These are phyloP conservation scores for Chaetophractus vellerosus DNA, from an alignment of 2,797 vertebrate species.

Conservation along the genomic window DNA sequence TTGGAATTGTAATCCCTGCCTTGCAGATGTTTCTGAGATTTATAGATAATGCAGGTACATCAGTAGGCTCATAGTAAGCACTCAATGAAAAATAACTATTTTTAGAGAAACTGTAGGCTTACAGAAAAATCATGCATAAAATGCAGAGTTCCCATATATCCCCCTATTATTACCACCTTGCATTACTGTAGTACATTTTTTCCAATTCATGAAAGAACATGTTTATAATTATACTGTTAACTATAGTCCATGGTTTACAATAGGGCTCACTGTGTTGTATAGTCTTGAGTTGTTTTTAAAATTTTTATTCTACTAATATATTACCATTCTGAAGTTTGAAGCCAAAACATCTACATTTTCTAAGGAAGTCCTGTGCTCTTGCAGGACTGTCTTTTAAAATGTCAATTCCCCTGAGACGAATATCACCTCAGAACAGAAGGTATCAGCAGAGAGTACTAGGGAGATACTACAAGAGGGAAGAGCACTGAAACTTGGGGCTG, in stretches of 20 bases:
- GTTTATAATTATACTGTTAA: no score
- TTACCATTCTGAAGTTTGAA: slow-evolving; percentile 25
- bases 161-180: no score
- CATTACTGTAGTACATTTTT: no score
- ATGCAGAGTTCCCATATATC: no score
- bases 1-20: neutral
- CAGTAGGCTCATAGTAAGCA: neutral
- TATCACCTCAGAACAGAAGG: neutral
- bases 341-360: slow-evolving; percentile 24
- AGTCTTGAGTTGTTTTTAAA: no score
- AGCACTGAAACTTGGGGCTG: neutral
- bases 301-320: neutral
- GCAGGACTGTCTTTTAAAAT: neutral
- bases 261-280: no score
- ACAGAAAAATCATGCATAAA: no score
- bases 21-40: slow-evolving; percentile 27
- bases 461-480: neutral
- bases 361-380: neutral
- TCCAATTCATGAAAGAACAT: no score
- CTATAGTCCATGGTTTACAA: no score
- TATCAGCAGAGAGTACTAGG: neutral
- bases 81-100: neutral
- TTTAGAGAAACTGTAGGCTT: no score
- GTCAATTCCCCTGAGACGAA: neutral
- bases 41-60: neutral